phyloP scores from a whole-genome alignment of 2,797 vertebrate species.

The Meda fulgida region DNA sequence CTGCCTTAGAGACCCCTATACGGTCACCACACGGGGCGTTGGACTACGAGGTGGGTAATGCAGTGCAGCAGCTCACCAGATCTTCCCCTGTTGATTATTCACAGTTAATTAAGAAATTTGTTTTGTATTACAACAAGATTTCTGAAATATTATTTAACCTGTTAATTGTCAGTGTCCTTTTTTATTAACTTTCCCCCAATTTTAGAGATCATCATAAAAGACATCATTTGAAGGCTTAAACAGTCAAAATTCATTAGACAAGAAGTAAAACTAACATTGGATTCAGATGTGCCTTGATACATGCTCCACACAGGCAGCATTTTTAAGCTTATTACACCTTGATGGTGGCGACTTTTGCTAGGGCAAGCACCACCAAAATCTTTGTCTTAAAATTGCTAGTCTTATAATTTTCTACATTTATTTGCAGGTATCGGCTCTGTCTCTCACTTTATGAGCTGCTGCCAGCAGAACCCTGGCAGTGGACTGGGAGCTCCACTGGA shows the following conservation, averaged over 20 bases:
- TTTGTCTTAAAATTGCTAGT: neutral
- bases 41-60: conserved; percentile 73
- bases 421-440: conserved; percentile 78
- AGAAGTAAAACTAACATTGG: neutral
- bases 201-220: neutral
- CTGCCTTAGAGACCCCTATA: conserved; percentile 77
- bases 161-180: too few species aligned
- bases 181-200: neutral
- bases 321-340: neutral
- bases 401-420: conserved; percentile 15
- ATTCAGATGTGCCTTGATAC: neutral
- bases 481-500: conserved; percentile 68
- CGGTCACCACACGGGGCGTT: conserved; percentile 76
- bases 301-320: neutral
- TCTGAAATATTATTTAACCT: neutral
- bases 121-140: neutral
- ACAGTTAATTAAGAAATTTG: neutral
- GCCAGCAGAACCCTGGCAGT: conserved; percentile 70
- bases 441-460: conserved; percentile 80
- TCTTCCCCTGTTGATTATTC: neutral
- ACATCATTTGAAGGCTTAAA: neutral
- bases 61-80: neutral
- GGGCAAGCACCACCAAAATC: neutral
- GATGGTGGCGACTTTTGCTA: neutral
- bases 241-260: too few species aligned